Evolutionary conservation across 2,113 vertebrate species (phyloP).

Genomic region (Channa argus): DNA sequence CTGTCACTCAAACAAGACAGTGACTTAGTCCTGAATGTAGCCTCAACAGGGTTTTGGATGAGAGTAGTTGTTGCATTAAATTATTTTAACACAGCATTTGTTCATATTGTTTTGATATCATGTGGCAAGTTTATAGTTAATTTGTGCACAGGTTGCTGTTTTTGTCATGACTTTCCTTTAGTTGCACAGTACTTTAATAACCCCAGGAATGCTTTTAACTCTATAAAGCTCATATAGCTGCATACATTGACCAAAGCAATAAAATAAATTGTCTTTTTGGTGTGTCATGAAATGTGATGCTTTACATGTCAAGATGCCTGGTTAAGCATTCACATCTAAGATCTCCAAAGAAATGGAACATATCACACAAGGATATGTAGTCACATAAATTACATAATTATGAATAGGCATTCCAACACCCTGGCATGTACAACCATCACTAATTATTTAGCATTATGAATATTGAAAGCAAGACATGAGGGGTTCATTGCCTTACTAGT

Average conservation of each 20-base stretch:
- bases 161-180: constrained; percentile 16
- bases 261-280: neutral
- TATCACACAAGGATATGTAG: neutral
- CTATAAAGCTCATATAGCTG: neutral
- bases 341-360: neutral
- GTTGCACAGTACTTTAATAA: neutral
- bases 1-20: constrained; percentile 4
- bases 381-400: neutral
- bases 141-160: neutral
- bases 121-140: constrained; percentile 15
- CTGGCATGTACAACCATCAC: constrained; percentile 23
- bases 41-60: neutral
- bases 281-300: neutral
- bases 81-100: neutral
- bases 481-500: constrained; percentile 24
- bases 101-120: neutral
- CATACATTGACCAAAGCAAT: neutral
- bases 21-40: neutral
- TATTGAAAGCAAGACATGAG: constrained; percentile 48
- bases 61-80: constrained; percentile 9
- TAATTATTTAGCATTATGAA: constrained; percentile 63
- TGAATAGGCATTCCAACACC: constrained; percentile 20
- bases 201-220: neutral
- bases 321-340: neutral
- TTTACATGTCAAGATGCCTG: neutral